Evolutionary conservation across 1,140 invertebrate species (phyloP), one percentile per base, ranked within the genome.

Genomic region (Leptoteleia sp.): DNA sequence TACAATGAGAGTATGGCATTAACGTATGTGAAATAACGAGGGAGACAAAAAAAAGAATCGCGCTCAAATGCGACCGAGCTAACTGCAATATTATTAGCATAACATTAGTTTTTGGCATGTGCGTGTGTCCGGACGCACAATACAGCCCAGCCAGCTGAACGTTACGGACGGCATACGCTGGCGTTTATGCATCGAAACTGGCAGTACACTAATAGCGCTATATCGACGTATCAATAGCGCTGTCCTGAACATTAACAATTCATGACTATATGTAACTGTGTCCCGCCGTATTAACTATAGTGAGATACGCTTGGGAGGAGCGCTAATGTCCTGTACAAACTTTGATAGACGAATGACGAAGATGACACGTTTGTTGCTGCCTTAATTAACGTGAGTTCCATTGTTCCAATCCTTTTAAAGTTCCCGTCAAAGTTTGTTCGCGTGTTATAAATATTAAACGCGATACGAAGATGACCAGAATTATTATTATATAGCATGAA

Each of bases 151-250:
- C 31, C 31, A 43, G 15, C 12, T 27, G 48, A 35, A 57, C 38
- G 33, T 33, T 54, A 54, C 50, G 43, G 33, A n/a, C 48, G 38
- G 22, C 27, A 64, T 55, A 62, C 62, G 62, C 38, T 15, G 11
- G 35, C 50, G 42, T 64, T 59, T 61, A 57, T 47, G 55, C 47
- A 72, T 55, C 61, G 48, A 40, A 31, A 61, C 45, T 62, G 57
- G 52, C 64, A 27, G 64, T 42, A 61, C 65, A 57, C 78, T 76
- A 76, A 80, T 80, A 76, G 68, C 55, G 64, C 47, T 73, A 45
- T 61, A 76, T 80, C 78, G 67, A 62, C 68, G 62, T 80, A 80
- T 80, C 78, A 80, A 76, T 80, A 80, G 72, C 73, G 61, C 64
- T 73, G 72, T 76, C 78, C 25, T 52, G 68, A 62, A 52, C 73